Evolutionary conservation across 2,797 vertebrate species (phyloP).

Genomic region (Valencia hispanica): DNA sequence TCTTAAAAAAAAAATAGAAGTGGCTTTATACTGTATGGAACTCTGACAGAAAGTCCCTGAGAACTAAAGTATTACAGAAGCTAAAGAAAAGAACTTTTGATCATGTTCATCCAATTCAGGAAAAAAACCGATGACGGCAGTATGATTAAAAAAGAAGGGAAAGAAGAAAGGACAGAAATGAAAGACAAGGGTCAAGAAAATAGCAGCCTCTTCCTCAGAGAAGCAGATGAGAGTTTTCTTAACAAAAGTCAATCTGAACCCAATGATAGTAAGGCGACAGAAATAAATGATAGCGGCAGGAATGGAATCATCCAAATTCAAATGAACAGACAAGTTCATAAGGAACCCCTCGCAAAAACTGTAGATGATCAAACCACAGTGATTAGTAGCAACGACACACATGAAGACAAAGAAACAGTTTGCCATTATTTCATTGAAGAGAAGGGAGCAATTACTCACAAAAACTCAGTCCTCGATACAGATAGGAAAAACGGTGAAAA

Average conservation of each 20-base stretch:
- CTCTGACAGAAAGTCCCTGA: background rate
- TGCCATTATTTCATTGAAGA: background rate
- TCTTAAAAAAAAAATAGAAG: background rate
- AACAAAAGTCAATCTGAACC: background rate
- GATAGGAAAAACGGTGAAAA: background rate
- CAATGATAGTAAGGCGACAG: background rate
- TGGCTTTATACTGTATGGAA: constrained; percentile 21
- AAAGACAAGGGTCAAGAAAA: background rate
- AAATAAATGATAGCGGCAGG: background rate
- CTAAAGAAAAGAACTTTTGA: background rate
- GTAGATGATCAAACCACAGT: background rate
- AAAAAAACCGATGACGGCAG: background rate
- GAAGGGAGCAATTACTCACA: background rate
- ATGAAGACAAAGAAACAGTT: background rate
- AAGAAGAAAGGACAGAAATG: too few species aligned
- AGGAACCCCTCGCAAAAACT: background rate
- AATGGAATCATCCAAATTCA: background rate
- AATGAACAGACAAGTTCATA: background rate
- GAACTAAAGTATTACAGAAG: background rate
- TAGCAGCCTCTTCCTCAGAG: too few species aligned
- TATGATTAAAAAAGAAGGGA: background rate
- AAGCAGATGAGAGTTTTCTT: background rate
- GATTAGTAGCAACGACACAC: background rate
- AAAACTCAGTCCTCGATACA: background rate
- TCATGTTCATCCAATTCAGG: background rate